Evolutionary conservation across 2,888 invertebrate species (phyloP), one percentile per base, ranked within the genome.

Genomic region (Calephelis perditalis): DNA sequence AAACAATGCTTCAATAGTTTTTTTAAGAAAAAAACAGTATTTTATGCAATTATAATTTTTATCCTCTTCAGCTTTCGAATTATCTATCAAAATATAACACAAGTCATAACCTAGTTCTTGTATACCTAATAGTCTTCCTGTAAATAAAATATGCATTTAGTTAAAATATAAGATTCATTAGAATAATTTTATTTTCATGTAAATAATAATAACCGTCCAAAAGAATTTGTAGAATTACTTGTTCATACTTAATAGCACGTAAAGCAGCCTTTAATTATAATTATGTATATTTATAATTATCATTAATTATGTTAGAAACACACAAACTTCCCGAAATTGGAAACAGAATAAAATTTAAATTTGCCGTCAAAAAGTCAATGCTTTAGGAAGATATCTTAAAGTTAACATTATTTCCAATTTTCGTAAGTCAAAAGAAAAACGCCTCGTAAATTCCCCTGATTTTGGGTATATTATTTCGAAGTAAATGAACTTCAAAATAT

Each of bases 81-180:
- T 26, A 26, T 26, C 26, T 40, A 8, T 40, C 40, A 40, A 40
- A 40, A 7, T 49, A n/a, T 49, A 49, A 5, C 49, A 49, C 49
- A 49, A 49, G 49, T 49, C 49, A 49, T 49, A 49, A 49, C 15
- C 26, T 49, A 49, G 49, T 15, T 49, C n/a, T 49, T 49, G 26
- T 49, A 49, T 26, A n/a, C n/a, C n/a, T n/a, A 49, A 49, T 78
- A 78, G 86, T 87, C 87, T 86, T 87, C 86, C 87, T 82, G 79
- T 82, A 82, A 70, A 80, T 85, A 84, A 77, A 76, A 81, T 79
- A 81, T 86, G 88, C 88, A 89, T 89, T 88, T 89, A 89, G 85
- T 80, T 86, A 83, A 63, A 67, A 71, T 67, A 71, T 85, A 86
- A 81, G 80, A 71, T 66, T 75, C 74, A 78, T 77, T 80, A 79